phyloP scores from a whole-genome alignment of 1,140 invertebrate species.

The Hestina assimilis region DNA sequence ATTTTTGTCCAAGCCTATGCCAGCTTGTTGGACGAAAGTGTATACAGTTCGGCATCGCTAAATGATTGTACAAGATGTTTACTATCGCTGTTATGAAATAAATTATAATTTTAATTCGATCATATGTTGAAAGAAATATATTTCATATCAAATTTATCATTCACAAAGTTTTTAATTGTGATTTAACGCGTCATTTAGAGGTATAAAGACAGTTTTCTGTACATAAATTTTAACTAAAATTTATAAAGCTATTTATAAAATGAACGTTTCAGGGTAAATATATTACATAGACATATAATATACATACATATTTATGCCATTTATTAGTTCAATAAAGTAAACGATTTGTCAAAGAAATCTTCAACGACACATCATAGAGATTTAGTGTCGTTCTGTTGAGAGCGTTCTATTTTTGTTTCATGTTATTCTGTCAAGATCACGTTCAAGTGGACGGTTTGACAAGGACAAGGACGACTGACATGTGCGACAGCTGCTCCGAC shows the following conservation, averaged over 20 bases:
- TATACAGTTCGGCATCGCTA: constrained; percentile 6
- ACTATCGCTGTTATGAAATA: constrained; percentile 11
- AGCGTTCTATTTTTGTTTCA: not conserved
- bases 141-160: not conserved
- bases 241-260: not conserved
- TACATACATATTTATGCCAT: too few species aligned
- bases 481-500: constrained; percentile 14
- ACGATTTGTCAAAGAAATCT: too few species aligned
- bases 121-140: not conserved
- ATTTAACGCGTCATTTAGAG: too few species aligned
- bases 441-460: constrained; percentile 26
- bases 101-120: not conserved
- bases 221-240: not conserved
- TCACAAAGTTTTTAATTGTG: not conserved
- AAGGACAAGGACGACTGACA: constrained; percentile 24
- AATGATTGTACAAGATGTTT: constrained; percentile 7
- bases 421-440: constrained; percentile 24
- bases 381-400: not conserved
- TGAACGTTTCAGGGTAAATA: too few species aligned
- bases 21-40: not conserved
- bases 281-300: too few species aligned
- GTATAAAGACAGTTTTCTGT: not conserved
- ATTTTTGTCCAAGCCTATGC: too few species aligned
- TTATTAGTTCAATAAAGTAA: too few species aligned
- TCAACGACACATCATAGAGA: not conserved